A percentile compares a stretch with the other conserved stretches of the same genome.
Conservation (phyloP, 2,888 invertebrate species). For the Drosophila maculinotata region DNA sequence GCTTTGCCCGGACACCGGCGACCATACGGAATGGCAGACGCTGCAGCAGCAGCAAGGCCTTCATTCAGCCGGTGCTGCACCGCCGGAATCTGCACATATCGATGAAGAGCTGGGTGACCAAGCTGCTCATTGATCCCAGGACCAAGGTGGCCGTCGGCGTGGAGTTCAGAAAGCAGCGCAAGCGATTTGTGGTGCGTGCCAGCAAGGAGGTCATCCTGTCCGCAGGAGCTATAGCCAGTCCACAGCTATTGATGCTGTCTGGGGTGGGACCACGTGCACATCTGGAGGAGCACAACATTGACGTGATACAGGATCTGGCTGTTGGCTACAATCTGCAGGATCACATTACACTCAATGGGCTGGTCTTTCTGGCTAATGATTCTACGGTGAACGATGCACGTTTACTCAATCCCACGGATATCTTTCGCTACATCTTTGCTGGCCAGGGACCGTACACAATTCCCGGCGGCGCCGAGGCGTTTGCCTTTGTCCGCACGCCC, state of each 20-base stretch:
- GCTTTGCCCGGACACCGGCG: conserved; percentile 90
- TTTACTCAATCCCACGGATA: conserved; percentile 86
- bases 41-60: conserved; percentile 93
- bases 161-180: conserved; percentile 88
- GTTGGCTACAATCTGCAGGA: conserved; percentile 94
- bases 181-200: conserved; percentile 86
- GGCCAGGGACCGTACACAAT: conserved; percentile 90
- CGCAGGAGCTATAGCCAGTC: conserved; percentile 93
- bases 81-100: conserved; percentile 90
- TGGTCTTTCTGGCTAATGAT: conserved; percentile 90
- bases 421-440: conserved; percentile 87
- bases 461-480: conserved; percentile 91
- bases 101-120: conserved; percentile 89
- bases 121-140: conserved; percentile 88
- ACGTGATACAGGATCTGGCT: conserved; percentile 88
- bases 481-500: conserved; percentile 91
- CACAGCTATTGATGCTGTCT: conserved; percentile 94
- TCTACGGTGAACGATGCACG: conserved; percentile 88
- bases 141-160: conserved; percentile 89
- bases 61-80: conserved; percentile 88
- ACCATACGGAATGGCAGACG: conserved; percentile 90
- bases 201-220: conserved; percentile 91
- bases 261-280: conserved; percentile 91
- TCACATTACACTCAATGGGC: conserved; percentile 90
- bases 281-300: conserved; percentile 87